A percentile compares a stretch with the other conserved stretches of the same genome.
These are phyloP conservation scores for Rosalia funebris DNA, from an alignment of 2,888 invertebrate genomes.

Conservation along the genomic window DNA sequence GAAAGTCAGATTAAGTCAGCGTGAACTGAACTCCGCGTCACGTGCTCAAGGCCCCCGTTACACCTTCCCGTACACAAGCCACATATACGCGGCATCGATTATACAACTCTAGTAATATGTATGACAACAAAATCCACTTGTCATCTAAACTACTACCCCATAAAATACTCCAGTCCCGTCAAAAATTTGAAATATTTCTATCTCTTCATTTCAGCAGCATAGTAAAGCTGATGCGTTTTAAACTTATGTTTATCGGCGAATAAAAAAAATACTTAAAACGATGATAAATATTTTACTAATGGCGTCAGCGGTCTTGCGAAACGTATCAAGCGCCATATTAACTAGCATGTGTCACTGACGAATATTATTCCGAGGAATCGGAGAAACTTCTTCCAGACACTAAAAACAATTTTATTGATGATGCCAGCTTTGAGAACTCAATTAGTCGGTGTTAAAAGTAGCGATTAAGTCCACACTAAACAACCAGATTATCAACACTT, in stretches of 20 bases:
- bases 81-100: no score
- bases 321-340: neutral
- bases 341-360: conserved; percentile 16
- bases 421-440: conserved; percentile 24
- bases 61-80: no score
- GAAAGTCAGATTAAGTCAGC: no score
- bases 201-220: neutral
- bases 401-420: conserved; percentile 21
- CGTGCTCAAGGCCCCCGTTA: no score
- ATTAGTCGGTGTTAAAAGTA: conserved; percentile 22
- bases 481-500: conserved; percentile 23
- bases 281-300: conserved; percentile 10
- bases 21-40: no score
- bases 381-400: conserved; percentile 16
- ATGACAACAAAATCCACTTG: neutral
- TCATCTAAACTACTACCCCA: conserved; percentile 1
- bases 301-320: conserved; percentile 18
- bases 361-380: conserved; percentile 12
- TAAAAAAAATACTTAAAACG: neutral
- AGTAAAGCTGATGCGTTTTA: conserved; percentile 8
- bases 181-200: conserved; percentile 5
- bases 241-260: conserved; percentile 1
- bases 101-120: no score
- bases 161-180: conserved; percentile 1
- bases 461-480: conserved; percentile 18